Evolutionary conservation across 2,888 invertebrate genomes (phyloP).

Genomic region (Fragum whitleyi): DNA sequence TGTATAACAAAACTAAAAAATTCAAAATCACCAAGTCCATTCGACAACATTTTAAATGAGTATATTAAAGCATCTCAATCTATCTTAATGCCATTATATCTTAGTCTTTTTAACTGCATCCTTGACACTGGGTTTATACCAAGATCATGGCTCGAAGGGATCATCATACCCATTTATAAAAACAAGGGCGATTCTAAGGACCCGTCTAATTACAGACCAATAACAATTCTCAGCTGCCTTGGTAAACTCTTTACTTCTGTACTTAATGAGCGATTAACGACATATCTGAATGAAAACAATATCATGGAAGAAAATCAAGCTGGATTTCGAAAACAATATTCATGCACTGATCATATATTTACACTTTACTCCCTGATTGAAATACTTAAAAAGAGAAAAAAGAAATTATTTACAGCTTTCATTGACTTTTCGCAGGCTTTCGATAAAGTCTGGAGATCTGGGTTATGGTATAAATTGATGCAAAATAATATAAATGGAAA

Average conservation of each 20-base stretch:
- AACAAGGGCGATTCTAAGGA: conserved; percentile 27
- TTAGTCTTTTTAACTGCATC: conserved; percentile 42
- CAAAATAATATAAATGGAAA: too few relatives aligned
- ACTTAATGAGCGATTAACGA: conserved; percentile 40
- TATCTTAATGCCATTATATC: conserved; percentile 31
- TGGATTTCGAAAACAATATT: conserved; percentile 48
- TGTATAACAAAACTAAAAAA: conserved; percentile 43
- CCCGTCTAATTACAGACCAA: too few relatives aligned
- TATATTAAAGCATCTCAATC: conserved; percentile 38
- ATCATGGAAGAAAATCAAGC: conserved; percentile 52
- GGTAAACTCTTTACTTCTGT: conserved; percentile 49
- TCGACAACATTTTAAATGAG: conserved; percentile 54
- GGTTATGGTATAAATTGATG: conserved; percentile 29
- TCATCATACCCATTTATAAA: too few relatives aligned
- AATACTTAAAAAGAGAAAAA: neutral
- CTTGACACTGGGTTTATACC: conserved; percentile 39
- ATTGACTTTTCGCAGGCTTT: too few relatives aligned
- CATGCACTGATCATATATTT: conserved; percentile 40
- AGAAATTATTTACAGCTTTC: too few relatives aligned
- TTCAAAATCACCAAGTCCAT: conserved; percentile 29
- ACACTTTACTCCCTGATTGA: too few relatives aligned
- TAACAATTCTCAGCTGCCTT: conserved; percentile 46
- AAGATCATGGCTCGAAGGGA: conserved; percentile 39
- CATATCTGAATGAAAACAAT: conserved; percentile 31
- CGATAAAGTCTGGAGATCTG: conserved; percentile 28